A percentile compares a stretch with the other conserved stretches of the same genome.
Evolutionary conservation across 2,888 invertebrate genomes (phyloP).

Genomic region (Scelioninae gen. 1): DNA sequence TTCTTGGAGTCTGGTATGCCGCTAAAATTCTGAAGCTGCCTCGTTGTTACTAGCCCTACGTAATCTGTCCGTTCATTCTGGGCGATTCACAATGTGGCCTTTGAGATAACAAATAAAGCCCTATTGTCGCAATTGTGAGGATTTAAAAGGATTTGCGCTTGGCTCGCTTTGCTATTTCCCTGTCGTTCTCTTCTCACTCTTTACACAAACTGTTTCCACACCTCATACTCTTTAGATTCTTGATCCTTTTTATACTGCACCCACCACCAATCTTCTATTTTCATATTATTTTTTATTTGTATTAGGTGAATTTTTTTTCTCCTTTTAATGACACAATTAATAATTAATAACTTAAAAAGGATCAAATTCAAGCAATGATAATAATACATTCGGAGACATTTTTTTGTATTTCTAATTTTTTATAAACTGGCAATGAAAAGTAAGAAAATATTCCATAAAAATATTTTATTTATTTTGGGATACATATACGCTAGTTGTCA

Average conservation of each 20-base stretch:
- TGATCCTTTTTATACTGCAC: constrained; percentile 55
- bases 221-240: constrained; percentile 59
- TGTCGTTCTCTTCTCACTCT: constrained; percentile 68
- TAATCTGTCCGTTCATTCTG: constrained; percentile 85
- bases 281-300: constrained; percentile 61
- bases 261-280: constrained; percentile 50
- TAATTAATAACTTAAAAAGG: too few species aligned
- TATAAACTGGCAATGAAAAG: too few species aligned
- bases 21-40: constrained; percentile 80
- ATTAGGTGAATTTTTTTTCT: constrained; percentile 60
- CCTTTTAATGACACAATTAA: too few species aligned
- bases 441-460: too few species aligned
- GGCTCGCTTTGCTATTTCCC: constrained; percentile 74
- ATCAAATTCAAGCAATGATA: too few species aligned
- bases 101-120: constrained; percentile 85
- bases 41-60: constrained; percentile 83
- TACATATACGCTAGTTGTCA: too few species aligned
- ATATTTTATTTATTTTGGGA: too few species aligned
- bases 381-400: too few species aligned
- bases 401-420: too few species aligned
- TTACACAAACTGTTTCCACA: constrained; percentile 63
- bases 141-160: constrained; percentile 85
- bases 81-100: constrained; percentile 85
- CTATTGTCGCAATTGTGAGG: constrained; percentile 85
- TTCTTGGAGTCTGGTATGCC: constrained; percentile 74